Conservation (phyloP, 2,888 invertebrate species). For the Buathra laborator region DNA sequence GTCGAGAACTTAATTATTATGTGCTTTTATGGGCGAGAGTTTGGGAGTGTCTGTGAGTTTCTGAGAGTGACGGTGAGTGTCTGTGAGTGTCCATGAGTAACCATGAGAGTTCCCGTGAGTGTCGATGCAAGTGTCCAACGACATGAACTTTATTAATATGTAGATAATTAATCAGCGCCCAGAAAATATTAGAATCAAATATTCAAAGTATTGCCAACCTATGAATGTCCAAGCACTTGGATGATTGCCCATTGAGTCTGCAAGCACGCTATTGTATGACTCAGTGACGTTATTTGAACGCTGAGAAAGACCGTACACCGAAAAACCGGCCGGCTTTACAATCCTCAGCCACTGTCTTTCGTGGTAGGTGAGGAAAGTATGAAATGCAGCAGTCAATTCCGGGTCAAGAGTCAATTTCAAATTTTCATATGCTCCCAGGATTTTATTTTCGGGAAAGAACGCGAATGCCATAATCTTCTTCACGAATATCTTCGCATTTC, state of each 20-base stretch:
- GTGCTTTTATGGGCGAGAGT: too few relatives aligned
- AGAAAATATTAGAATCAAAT: too few relatives aligned
- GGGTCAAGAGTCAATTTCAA: not conserved
- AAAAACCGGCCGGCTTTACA: slow-evolving; percentile 36
- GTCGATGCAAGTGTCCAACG: too few relatives aligned
- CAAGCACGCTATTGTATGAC: not conserved
- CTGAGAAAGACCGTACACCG: not conserved
- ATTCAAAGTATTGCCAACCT: too few relatives aligned
- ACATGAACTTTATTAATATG: too few relatives aligned
- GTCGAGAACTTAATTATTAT: too few relatives aligned
- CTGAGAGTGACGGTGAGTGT: too few relatives aligned
- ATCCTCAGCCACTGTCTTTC: slow-evolving; percentile 48
- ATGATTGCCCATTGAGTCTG: not conserved
- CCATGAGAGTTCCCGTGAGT: too few relatives aligned
- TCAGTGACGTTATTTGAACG: not conserved
- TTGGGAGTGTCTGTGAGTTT: too few relatives aligned
- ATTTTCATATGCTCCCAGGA: not conserved
- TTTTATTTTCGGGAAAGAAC: slow-evolving; percentile 31
- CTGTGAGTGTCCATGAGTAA: too few relatives aligned
- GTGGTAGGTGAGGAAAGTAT: slow-evolving; percentile 20
- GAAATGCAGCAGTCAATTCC: not conserved
- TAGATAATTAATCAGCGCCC: too few relatives aligned
- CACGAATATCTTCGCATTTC: slow-evolving; percentile 12
- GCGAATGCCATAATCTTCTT: slow-evolving; percentile 57
- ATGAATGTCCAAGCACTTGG: not conserved